Percentiles rank a stretch among this genome's conserved stretches.
Evolutionary conservation across 2,113 vertebrate species (phyloP).

Genomic region (Cyprinus carpio): DNA sequence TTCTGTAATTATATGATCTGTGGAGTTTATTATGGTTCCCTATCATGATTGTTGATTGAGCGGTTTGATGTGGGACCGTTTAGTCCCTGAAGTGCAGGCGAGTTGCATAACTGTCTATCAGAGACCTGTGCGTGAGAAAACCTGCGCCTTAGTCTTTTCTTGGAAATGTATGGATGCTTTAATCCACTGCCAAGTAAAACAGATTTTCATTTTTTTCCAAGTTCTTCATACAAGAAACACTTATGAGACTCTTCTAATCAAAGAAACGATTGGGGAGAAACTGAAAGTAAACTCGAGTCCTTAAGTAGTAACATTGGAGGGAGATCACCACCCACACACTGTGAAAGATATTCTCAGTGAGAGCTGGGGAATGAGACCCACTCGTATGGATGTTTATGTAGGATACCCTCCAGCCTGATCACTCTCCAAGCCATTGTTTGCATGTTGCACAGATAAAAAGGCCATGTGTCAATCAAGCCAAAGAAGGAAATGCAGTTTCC

Average conservation of each 20-base stretch:
- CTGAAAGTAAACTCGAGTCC: not conserved
- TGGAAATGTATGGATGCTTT: not conserved
- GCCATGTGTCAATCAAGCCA: constrained; percentile 42
- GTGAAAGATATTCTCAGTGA: constrained; percentile 16
- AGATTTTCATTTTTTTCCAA: not conserved
- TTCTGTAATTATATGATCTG: not conserved
- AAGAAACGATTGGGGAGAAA: constrained; percentile 9
- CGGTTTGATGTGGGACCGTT: not conserved
- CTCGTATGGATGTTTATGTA: constrained; percentile 13
- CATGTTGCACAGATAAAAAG: constrained; percentile 12
- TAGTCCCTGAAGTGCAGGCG: not conserved
- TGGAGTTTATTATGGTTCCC: not conserved
- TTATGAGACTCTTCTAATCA: not conserved
- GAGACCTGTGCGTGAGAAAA: not conserved
- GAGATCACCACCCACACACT: not conserved
- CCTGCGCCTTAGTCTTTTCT: not conserved
- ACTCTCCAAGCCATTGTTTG: constrained; percentile 35
- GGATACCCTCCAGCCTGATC: constrained; percentile 35
- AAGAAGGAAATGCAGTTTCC: constrained; percentile 48
- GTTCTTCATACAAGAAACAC: not conserved
- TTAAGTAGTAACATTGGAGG: not conserved
- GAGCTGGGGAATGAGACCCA: not conserved
- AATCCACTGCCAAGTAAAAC: constrained; percentile 27
- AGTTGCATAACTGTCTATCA: not conserved
- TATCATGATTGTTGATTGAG: not conserved